Conservation (phyloP, 2,113 vertebrate species). For the Marmota flaviventris region DNA sequence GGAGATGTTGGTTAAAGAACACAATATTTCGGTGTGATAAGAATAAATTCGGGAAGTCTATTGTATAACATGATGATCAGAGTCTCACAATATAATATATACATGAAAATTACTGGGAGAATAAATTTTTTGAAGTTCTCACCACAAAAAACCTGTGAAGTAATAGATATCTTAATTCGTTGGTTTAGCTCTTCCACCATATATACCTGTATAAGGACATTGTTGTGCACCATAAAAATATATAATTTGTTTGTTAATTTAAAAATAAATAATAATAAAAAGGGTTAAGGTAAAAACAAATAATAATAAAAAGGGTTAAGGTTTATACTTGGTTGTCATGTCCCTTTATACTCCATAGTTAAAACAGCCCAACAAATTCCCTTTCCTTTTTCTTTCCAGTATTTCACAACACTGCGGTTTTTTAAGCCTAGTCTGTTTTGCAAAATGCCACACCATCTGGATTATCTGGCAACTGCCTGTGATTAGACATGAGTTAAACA, state of each 20-base stretch:
- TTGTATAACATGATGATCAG: not conserved
- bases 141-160: not conserved
- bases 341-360: conserved; percentile 32
- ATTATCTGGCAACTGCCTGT: not conserved
- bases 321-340: not conserved
- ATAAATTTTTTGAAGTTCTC: not conserved
- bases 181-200: not conserved
- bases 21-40: not conserved
- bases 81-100: not conserved
- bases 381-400: not conserved
- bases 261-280: not conserved
- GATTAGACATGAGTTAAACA: not conserved
- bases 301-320: not conserved
- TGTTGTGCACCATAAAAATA: not conserved
- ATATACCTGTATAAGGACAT: not conserved
- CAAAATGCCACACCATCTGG: not conserved
- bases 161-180: not conserved
- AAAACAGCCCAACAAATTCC: not conserved
- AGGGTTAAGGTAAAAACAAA: not conserved
- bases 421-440: not conserved
- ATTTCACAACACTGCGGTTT: not conserved
- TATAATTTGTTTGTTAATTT: not conserved
- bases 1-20: not conserved
- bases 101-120: not conserved
- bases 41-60: not conserved